Evolutionary conservation across 2,888 invertebrate species (phyloP), one percentile per base, ranked within the genome.

Genomic region (Metalampra italica): DNA sequence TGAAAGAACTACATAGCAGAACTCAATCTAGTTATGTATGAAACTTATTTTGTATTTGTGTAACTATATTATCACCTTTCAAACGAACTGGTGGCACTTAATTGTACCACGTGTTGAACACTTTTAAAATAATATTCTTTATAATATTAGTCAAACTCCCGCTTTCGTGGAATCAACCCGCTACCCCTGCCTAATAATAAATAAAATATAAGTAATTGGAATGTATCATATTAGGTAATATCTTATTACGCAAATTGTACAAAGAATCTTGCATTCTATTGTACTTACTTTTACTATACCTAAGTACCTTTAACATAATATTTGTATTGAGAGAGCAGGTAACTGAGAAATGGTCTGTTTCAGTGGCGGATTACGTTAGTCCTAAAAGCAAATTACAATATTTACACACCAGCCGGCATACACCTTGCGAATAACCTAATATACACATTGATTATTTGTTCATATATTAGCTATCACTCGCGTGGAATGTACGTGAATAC

Each of bases 381-480:
- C 68, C 75, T 82, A 82, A 73, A 88, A 88, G 86, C 86, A 76
- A 84, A 82, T 80, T 87, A 87, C 82, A 85, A 78, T 89, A 89
- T 89, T 82, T 89, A 89, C 88, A 89, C 88, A 89, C 61, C 72
- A 68, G 76, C 78, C 70, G 75, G 72, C 71, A 65, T 68, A 75
- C 68, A 72, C 66, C 59, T 68, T 62, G 68, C 70, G 63, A 56
- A 68, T 75, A 74, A 62, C 73, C 74, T 78, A 77, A 75, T 79
- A 75, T 81, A 81, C 82, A 82, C 78, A 68, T 75, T 63, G 70
- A 62, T 66, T 68, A 57, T 66, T 78, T 72, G 70, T 71, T 71
- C 68, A 62, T 66, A 63, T 58, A 66, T 64, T 55, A 59, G 66
- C 64, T 32, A 64, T 62, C 47, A 50, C 51, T 51, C 47, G 50